These are phyloP conservation scores for Nerophis lumbriciformis DNA, from an alignment of 2,113 vertebrate species.

Conservation along the genomic window DNA sequence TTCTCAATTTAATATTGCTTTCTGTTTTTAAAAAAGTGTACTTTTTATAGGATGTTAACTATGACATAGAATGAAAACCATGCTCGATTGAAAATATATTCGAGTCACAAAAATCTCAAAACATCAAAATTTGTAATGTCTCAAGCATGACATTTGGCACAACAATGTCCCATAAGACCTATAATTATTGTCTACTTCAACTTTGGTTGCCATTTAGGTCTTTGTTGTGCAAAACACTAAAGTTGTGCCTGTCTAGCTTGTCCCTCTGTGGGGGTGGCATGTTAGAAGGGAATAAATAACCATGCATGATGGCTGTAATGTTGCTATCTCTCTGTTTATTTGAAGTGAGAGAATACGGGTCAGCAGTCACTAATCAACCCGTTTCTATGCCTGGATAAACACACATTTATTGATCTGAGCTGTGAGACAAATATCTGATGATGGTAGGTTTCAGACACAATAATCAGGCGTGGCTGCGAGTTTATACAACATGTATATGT, in stretches of 20 bases:
- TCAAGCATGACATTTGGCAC: no score
- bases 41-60: no score
- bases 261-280: conserved; percentile 54
- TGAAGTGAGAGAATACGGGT: conserved; percentile 26
- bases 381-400: conserved; percentile 45
- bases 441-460: conserved; percentile 40
- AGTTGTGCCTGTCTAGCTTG: not conserved
- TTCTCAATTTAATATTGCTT: no score
- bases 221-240: conserved; percentile 3
- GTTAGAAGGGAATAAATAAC: conserved; percentile 38
- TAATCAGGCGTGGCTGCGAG: conserved; percentile 18
- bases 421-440: conserved; percentile 34
- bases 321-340: conserved; percentile 47
- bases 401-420: conserved; percentile 40
- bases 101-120: not conserved
- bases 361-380: conserved; percentile 50
- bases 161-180: not conserved
- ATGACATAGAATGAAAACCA: no score
- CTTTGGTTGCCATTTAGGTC: no score
- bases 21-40: no score
- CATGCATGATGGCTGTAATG: conserved; percentile 39
- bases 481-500: no score
- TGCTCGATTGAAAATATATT: not conserved
- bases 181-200: not conserved
- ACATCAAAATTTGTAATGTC: no score